Evolutionary conservation across 2,113 vertebrate species (phyloP), one percentile per base, ranked within the genome.

Genomic region (Cottus gobio): DNA sequence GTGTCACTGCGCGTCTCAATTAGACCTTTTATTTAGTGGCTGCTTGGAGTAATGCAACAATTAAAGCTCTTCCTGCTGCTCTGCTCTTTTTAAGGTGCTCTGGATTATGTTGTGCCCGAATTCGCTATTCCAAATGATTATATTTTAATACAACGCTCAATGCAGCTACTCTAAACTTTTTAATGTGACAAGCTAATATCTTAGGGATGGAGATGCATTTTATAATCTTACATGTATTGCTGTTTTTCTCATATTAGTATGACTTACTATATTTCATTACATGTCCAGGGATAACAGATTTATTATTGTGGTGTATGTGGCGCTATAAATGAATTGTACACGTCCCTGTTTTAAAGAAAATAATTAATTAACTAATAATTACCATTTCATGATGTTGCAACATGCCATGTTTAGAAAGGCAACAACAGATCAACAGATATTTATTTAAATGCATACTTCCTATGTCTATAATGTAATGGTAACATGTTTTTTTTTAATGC

Each of bases 81-180:
- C 34, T 50, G 52, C 52, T 60, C 62, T 66, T 60, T 80, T 26
- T 39, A 52, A 68, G 5, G 16, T 57, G 39, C 39, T 66, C 46
- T 54, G 2, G 31, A 54, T 52, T 50, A 16, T 20, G 22, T 34
- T 34, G 18, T 16, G 39, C 30, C 5, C 30, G 36, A 28, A 24
- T 28, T 34, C 36, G 37, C 68, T 56, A 11, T 28, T 42, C 9
- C 4, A 71, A 8, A 22, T 42, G 1, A 2, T 58, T 60, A 34
- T 60, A 13, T 5, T 18, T 70, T 5, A 20, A 60, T n/a, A 31
- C 22, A 8, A 13, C 44, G 16, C 20, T 44, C 13, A 12, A 20
- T 48, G 16, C 2, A 52, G 20, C 31, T 28, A 60, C 3, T 30
- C 1, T 52, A 52, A 52, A 22, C 8, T 9, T 24, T 26, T 1